Percentiles rank a stretch among this genome's conserved stretches.
Evolutionary conservation across 2,888 invertebrate species (phyloP).

Genomic region (Rhodophaea formosa): DNA sequence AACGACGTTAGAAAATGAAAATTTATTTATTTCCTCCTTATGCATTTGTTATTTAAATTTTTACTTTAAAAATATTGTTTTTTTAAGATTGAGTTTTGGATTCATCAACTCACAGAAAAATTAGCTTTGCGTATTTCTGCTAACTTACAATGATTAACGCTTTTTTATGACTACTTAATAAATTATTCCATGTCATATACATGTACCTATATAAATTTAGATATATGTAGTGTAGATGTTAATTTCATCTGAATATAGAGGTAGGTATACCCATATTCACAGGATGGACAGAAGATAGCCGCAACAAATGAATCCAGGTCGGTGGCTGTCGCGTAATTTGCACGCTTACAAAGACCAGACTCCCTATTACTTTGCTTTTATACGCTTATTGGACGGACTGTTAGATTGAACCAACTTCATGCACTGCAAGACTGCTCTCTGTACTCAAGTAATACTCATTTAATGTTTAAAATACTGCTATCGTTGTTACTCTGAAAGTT

Average conservation of each 20-base stretch:
- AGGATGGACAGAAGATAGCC: too few relatives aligned
- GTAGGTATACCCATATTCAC: too few relatives aligned
- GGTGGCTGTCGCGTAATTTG: neutral
- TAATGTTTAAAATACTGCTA: neutral
- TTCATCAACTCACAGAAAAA: too few relatives aligned
- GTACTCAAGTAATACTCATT: neutral
- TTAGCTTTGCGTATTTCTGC: too few relatives aligned
- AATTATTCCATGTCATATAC: too few relatives aligned
- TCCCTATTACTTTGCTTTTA: constrained; percentile 1
- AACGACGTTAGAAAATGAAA: too few relatives aligned
- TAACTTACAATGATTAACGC: too few relatives aligned
- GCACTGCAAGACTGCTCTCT: neutral
- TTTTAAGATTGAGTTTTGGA: too few relatives aligned
- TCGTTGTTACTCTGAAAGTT: neutral
- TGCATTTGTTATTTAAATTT: too few relatives aligned
- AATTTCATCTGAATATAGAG: neutral
- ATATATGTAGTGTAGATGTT: neutral
- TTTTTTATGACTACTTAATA: too few relatives aligned
- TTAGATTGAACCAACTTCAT: neutral
- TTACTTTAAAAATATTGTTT: too few relatives aligned
- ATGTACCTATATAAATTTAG: neutral
- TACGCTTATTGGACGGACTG: constrained; percentile 3
- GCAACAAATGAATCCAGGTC: neutral
- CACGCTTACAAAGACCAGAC: neutral
- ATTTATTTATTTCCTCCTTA: too few relatives aligned